A percentile compares a stretch with the other conserved stretches of the same genome.
These are phyloP conservation scores for Polypedilum pembai DNA, from an alignment of 1,140 invertebrate genomes.

Conservation along the genomic window DNA sequence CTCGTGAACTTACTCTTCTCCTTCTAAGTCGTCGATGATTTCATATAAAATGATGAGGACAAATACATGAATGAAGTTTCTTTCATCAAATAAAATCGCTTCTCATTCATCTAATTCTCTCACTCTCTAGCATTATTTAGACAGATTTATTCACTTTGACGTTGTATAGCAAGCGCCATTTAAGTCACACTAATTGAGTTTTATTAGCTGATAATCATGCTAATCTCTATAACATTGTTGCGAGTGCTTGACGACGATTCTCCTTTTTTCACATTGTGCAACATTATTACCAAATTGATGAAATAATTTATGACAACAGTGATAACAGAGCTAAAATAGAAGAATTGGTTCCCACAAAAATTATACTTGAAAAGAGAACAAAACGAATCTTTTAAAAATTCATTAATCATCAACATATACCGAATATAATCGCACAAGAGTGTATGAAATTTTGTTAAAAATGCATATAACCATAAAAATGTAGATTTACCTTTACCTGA, in stretches of 20 bases:
- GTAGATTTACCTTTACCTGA: background rate
- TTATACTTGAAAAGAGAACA: background rate
- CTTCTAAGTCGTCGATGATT: too few species aligned
- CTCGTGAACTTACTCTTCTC: background rate
- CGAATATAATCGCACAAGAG: background rate
- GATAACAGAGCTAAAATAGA: background rate
- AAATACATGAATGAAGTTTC: background rate
- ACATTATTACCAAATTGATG: background rate
- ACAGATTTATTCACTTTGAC: background rate
- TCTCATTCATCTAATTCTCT: background rate
- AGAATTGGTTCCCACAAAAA: background rate
- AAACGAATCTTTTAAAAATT: background rate
- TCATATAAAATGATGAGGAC: too few species aligned
- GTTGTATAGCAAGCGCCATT: background rate
- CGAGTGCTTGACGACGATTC: background rate
- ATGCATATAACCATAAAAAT: background rate
- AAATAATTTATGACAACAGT: background rate
- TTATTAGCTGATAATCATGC: constrained; percentile 18
- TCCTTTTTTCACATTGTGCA: background rate
- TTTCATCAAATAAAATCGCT: background rate
- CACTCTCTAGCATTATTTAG: background rate
- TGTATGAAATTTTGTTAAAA: background rate
- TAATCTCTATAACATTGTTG: background rate
- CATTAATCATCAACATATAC: background rate
- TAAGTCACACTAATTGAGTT: background rate